Evolutionary conservation across 2,113 vertebrate genomes (phyloP).

Genomic region (Struthidea cinerea): DNA sequence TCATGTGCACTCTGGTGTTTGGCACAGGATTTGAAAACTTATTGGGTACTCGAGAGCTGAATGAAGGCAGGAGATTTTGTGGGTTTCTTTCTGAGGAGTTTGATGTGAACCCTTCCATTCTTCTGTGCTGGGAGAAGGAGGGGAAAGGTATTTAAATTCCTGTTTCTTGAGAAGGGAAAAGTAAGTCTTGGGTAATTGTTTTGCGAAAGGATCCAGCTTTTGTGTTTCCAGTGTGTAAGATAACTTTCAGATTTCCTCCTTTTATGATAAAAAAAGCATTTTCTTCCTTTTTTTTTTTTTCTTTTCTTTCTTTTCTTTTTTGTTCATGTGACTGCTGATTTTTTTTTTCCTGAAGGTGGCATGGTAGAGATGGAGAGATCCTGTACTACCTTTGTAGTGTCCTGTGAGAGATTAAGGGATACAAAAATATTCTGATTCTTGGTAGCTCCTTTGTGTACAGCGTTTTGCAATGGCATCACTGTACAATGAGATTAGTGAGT

Average conservation of each 20-base stretch:
- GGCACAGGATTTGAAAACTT: background rate
- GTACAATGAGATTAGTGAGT: background rate
- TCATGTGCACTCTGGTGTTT: background rate
- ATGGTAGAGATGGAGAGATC: background rate
- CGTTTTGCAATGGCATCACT: fast-evolving
- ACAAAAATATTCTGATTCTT: background rate
- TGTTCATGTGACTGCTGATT: background rate
- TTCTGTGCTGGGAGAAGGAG: background rate
- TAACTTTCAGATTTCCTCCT: background rate
- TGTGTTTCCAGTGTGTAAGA: background rate
- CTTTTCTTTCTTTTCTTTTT: background rate
- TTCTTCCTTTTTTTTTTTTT: fast-evolving
- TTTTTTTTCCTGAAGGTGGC: background rate
- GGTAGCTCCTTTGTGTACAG: background rate
- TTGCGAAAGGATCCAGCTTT: background rate
- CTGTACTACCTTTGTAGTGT: background rate
- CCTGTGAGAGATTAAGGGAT: background rate
- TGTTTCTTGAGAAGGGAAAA: background rate
- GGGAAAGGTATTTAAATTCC: background rate
- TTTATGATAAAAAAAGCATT: background rate
- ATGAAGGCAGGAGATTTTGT: background rate
- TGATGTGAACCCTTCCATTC: background rate
- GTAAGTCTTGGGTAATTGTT: background rate
- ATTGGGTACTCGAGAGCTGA: background rate
- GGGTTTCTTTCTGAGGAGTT: background rate